phyloP scores from a whole-genome alignment of 2,113 vertebrate species.

The Colinus virginianus region DNA sequence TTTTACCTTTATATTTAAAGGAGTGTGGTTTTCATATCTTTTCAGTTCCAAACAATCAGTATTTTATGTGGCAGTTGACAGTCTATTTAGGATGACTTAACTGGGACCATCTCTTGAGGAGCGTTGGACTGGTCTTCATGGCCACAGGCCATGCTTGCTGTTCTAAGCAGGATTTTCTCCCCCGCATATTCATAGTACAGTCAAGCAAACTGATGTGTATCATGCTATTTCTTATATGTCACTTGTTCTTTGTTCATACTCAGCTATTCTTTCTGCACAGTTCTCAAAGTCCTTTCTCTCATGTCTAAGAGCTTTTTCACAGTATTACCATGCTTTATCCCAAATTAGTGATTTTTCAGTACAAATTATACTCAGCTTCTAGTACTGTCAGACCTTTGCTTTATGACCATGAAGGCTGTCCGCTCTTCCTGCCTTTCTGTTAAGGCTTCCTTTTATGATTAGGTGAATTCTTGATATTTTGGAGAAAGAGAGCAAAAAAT shows the following conservation, averaged over 20 bases:
- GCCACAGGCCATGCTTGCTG: neutral
- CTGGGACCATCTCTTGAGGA: neutral
- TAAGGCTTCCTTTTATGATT: neutral
- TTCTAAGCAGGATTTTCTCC: neutral
- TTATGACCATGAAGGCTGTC: neutral
- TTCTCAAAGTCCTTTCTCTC: neutral
- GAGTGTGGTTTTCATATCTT: neutral
- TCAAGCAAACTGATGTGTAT: neutral
- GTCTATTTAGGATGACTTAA: neutral
- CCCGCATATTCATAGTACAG: neutral
- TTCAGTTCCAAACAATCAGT: neutral
- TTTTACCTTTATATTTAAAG: neutral
- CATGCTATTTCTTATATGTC: neutral
- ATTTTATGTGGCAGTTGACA: neutral
- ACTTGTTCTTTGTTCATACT: neutral
- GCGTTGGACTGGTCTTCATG: neutral
- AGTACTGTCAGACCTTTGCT: neutral
- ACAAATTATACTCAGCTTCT: neutral
- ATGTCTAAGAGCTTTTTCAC: neutral
- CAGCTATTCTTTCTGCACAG: neutral
- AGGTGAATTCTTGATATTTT: neutral
- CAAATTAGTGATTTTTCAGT: neutral
- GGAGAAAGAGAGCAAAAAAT: no score
- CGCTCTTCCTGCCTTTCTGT: neutral
- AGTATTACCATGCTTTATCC: neutral